These are phyloP conservation scores for Schizaphis graminum DNA, from an alignment of 2,888 invertebrate genomes.

Conservation along the genomic window DNA sequence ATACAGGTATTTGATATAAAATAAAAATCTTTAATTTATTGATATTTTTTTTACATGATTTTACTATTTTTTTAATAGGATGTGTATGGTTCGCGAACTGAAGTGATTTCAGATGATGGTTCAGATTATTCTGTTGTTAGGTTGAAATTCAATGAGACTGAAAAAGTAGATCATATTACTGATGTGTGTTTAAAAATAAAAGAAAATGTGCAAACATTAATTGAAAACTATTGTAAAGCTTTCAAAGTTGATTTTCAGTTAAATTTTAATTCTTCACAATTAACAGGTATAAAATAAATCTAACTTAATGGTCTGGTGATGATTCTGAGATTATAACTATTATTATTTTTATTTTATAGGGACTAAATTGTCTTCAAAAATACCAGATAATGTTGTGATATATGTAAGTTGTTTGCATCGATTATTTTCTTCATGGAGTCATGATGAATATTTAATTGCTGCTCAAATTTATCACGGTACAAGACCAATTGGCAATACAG, in stretches of 20 bases:
- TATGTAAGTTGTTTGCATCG: slow-evolving; percentile 88
- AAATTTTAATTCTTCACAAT: slow-evolving; percentile 67
- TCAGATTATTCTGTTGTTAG: slow-evolving; percentile 81
- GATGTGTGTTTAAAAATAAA: slow-evolving; percentile 81
- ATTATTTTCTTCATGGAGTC: slow-evolving; percentile 82
- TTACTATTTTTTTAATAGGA: slow-evolving; percentile 66
- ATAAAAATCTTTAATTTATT: neutral
- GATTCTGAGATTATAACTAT: neutral
- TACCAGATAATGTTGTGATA: slow-evolving; percentile 83
- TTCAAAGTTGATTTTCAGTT: slow-evolving; percentile 87
- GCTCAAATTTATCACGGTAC: slow-evolving; percentile 93
- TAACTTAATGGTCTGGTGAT: neutral
- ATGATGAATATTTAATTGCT: slow-evolving; percentile 87
- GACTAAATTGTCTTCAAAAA: slow-evolving; percentile 78
- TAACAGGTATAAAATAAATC: slow-evolving; percentile 43
- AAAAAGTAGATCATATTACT: slow-evolving; percentile 74
- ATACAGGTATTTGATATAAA: slow-evolving; percentile 47
- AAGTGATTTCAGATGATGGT: slow-evolving; percentile 78
- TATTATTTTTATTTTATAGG: slow-evolving; percentile 65
- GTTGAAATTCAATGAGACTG: slow-evolving; percentile 73
- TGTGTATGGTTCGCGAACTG: slow-evolving; percentile 72
- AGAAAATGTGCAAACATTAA: slow-evolving; percentile 84
- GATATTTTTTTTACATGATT: slow-evolving; percentile 4
- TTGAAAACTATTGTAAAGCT: slow-evolving; percentile 88
- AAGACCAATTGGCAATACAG: slow-evolving; percentile 80